phyloP scores from a whole-genome alignment of 2,888 invertebrate species.

The Phorcus lineatus region DNA sequence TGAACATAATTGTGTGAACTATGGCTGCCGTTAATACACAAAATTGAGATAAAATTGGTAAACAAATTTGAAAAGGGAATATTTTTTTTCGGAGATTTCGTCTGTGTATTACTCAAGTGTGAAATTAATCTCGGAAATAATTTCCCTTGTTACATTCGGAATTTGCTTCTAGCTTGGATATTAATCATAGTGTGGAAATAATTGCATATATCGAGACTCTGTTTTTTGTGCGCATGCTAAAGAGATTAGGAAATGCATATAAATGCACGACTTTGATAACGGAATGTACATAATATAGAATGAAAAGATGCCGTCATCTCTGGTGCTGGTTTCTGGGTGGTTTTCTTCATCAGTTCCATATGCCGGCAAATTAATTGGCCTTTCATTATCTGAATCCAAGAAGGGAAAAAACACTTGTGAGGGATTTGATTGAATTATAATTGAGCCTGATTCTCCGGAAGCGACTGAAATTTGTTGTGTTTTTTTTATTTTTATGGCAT shows the following conservation, averaged over 20 bases:
- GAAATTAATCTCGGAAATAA: conserved; percentile 4
- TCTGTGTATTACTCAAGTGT: background rate
- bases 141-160: conserved; percentile 6
- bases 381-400: background rate
- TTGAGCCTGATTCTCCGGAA: conserved; percentile 4
- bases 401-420: background rate
- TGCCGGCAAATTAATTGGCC: background rate
- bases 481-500: background rate
- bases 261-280: background rate
- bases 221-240: background rate
- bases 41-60: background rate
- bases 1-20: background rate
- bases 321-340: too few species aligned
- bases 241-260: background rate
- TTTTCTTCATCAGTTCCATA: background rate
- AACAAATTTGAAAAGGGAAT: conserved; percentile 1
- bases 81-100: conserved; percentile 5
- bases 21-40: background rate
- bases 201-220: background rate
- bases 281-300: background rate
- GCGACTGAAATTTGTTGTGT: background rate
- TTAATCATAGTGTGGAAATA: background rate
- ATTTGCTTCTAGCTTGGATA: background rate
- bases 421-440: background rate
- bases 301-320: too few species aligned